Conservation (phyloP, 2,888 invertebrate genomes). For the Meghimatium bilineatum region DNA sequence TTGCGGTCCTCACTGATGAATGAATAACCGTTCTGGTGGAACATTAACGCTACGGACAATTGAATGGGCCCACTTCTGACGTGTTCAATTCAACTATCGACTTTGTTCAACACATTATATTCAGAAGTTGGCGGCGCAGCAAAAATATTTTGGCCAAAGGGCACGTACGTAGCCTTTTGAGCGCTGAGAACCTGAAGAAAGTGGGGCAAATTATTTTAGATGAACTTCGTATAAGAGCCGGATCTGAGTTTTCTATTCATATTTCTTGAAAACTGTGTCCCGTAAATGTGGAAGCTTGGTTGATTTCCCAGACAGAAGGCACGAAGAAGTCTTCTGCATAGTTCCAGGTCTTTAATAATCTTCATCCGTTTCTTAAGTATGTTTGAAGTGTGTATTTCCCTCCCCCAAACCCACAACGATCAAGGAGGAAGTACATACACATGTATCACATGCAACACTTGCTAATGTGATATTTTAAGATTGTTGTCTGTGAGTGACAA, state of each 20-base stretch:
- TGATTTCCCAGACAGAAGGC: neutral
- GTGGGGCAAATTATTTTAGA: slow-evolving; percentile 31
- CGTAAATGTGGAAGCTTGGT: neutral
- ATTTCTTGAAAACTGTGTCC: neutral
- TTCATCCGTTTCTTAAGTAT: neutral
- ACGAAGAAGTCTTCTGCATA: neutral
- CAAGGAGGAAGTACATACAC: no score
- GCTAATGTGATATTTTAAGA: no score
- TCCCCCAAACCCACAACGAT: neutral
- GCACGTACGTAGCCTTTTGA: neutral
- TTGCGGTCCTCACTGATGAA: neutral
- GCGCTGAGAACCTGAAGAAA: neutral
- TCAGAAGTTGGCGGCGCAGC: neutral
- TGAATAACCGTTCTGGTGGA: slow-evolving; percentile 6
- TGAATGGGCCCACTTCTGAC: neutral
- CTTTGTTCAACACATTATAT: neutral
- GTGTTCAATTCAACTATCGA: slow-evolving; percentile 3
- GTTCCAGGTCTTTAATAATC: neutral
- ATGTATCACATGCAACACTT: no score
- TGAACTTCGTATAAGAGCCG: slow-evolving; percentile 20
- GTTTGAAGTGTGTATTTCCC: neutral
- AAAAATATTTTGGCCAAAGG: slow-evolving; percentile 28
- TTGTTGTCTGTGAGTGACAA: no score
- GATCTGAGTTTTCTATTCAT: slow-evolving; percentile 12
- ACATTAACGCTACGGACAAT: slow-evolving; percentile 3